A percentile compares a stretch with the other conserved stretches of the same genome.
Evolutionary conservation across 2,888 invertebrate species (phyloP).

Genomic region (Aphidoletes aphidimyza): DNA sequence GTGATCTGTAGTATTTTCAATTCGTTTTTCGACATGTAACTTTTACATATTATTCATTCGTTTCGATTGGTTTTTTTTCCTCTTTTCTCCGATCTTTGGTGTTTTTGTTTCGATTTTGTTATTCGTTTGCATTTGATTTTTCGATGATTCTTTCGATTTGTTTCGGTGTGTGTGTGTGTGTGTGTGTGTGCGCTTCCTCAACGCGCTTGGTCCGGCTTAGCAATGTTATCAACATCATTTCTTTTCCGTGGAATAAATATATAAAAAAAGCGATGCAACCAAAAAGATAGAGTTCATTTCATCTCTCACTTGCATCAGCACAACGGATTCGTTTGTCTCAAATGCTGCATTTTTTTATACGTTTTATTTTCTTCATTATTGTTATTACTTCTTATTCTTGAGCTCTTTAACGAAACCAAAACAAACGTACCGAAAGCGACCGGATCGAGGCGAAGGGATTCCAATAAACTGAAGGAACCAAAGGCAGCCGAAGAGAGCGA

Average conservation of each 20-base stretch:
- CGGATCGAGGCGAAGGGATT: neutral
- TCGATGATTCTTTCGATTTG: neutral
- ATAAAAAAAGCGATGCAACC: constrained; percentile 1
- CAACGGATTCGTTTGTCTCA: too few relatives aligned
- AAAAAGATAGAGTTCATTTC: constrained; percentile 38
- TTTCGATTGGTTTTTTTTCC: neutral
- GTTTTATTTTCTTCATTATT: constrained; percentile 41
- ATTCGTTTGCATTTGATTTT: neutral
- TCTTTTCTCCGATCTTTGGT: neutral
- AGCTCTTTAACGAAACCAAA: neutral
- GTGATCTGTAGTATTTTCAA: constrained; percentile 46
- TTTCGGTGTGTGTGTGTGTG: too few relatives aligned
- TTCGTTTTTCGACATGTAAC: constrained; percentile 36
- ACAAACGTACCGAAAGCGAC: neutral
- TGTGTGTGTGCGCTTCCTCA: constrained; percentile 51
- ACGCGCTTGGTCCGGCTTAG: neutral
- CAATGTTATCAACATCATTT: constrained; percentile 1
- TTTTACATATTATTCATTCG: constrained; percentile 49
- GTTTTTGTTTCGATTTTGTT: neutral
- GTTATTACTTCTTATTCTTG: constrained; percentile 30
- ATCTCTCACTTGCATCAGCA: neutral
- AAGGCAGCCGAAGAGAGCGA: neutral
- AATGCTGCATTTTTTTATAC: neutral
- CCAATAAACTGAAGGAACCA: neutral
- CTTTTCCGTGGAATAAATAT: neutral